A percentile compares a stretch with the other conserved stretches of the same genome.
Evolutionary conservation across 2,113 vertebrate species (phyloP).

Genomic region (Cygnus buccinator): DNA sequence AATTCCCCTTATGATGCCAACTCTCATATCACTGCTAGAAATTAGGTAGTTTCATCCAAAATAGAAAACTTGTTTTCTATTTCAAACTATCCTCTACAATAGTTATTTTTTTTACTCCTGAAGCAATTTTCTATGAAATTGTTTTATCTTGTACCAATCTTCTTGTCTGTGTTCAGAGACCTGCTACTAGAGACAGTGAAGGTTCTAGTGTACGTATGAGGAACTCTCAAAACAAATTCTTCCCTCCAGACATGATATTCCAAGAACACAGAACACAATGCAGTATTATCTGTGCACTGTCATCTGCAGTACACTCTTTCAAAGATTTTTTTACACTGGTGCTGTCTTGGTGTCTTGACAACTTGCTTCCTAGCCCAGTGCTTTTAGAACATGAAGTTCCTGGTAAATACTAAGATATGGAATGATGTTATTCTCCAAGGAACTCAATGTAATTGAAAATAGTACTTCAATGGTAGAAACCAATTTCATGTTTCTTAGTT

Average conservation of each 20-base stretch:
- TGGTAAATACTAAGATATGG: background rate
- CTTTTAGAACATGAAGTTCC: background rate
- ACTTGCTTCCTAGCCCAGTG: conserved; percentile 1
- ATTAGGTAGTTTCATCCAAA: background rate
- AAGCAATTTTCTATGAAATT: background rate
- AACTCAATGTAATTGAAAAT: background rate
- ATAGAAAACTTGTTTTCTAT: background rate
- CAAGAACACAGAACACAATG: background rate
- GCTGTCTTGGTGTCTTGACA: background rate
- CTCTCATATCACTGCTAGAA: background rate
- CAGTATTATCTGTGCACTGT: background rate
- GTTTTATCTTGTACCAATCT: background rate
- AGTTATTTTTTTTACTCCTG: background rate
- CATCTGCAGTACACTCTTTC: background rate
- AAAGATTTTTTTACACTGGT: background rate
- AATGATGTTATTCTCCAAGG: background rate
- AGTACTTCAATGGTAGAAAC: background rate
- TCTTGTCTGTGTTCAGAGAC: background rate
- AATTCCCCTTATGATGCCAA: background rate
- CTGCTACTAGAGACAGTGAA: background rate
- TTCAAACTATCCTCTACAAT: background rate
- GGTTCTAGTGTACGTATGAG: background rate
- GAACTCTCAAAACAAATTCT: background rate
- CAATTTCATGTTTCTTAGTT: background rate
- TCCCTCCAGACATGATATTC: background rate